These are phyloP conservation scores for Lasaia peninsularis DNA, from an alignment of 1,140 invertebrate species.

Conservation along the genomic window DNA sequence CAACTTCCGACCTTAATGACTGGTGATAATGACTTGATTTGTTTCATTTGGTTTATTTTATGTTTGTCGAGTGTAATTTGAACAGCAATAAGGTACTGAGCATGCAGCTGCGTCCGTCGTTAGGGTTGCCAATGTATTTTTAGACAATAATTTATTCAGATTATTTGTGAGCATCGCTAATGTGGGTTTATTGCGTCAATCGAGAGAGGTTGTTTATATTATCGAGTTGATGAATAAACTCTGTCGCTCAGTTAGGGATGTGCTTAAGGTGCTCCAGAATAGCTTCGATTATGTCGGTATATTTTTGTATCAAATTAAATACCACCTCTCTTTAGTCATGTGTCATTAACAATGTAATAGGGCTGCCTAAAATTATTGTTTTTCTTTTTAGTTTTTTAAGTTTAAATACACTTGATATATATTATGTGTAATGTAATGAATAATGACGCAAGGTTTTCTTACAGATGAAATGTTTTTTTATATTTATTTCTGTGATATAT, in stretches of 20 bases:
- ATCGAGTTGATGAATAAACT: conserved; percentile 17
- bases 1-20: conserved; percentile 33
- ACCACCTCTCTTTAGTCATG: not conserved
- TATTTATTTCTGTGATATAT: too few species aligned
- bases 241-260: conserved; percentile 18
- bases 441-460: too few species aligned
- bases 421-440: too few species aligned
- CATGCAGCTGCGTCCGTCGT: conserved; percentile 61
- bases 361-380: not conserved
- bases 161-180: conserved; percentile 42
- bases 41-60: conserved; percentile 25
- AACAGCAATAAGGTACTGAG: conserved; percentile 67
- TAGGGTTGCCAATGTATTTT: conserved; percentile 70
- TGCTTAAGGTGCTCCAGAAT: conserved; percentile 2
- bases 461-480: too few species aligned
- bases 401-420: too few species aligned
- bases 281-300: conserved; percentile 4
- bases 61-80: conserved; percentile 47
- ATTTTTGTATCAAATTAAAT: conserved; percentile 2
- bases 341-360: not conserved
- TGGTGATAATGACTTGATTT: conserved; percentile 16
- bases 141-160: conserved; percentile 57
- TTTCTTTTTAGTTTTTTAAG: too few species aligned
- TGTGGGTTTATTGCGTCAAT: conserved; percentile 54
- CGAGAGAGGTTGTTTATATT: conserved; percentile 24